phyloP scores from a whole-genome alignment of 2,888 invertebrate genomes.

The Tenthredo distinguenda region DNA sequence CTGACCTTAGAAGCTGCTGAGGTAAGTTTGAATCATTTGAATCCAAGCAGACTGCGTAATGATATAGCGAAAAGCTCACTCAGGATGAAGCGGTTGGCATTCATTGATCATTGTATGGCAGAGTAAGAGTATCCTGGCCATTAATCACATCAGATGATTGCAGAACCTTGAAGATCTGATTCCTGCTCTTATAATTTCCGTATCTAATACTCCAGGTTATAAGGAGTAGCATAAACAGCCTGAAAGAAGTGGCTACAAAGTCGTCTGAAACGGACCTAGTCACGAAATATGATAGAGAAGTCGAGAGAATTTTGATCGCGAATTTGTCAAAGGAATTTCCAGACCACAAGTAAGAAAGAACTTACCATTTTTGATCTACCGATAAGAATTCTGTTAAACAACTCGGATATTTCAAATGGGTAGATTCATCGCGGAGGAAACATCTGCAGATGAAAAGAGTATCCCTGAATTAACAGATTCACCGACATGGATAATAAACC shows the following conservation, averaged over 20 bases:
- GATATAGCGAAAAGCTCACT: not conserved
- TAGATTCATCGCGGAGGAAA: constrained; percentile 92
- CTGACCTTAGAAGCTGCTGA: constrained; percentile 68
- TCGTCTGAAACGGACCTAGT: constrained; percentile 86
- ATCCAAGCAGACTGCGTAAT: not conserved
- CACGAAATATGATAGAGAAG: constrained; percentile 87
- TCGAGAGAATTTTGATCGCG: constrained; percentile 86
- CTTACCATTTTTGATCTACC: not conserved
- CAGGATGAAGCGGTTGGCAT: not conserved
- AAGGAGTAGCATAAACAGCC: constrained; percentile 62
- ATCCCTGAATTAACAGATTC: constrained; percentile 84
- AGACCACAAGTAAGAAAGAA: constrained; percentile 81
- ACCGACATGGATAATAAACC: constrained; percentile 93
- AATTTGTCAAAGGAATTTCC: constrained; percentile 81
- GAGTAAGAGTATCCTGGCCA: not conserved
- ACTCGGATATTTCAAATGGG: constrained; percentile 52
- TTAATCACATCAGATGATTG: not conserved
- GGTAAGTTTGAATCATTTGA: constrained; percentile 59
- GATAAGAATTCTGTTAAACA: constrained; percentile 26
- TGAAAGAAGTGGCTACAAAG: constrained; percentile 81
- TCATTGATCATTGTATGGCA: not conserved
- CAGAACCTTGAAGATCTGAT: not conserved
- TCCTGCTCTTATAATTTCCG: not conserved
- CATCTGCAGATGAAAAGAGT: constrained; percentile 75
- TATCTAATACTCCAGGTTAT: constrained; percentile 61